phyloP scores from a whole-genome alignment of 2,888 invertebrate species.

The Polyommatus iphigenia region DNA sequence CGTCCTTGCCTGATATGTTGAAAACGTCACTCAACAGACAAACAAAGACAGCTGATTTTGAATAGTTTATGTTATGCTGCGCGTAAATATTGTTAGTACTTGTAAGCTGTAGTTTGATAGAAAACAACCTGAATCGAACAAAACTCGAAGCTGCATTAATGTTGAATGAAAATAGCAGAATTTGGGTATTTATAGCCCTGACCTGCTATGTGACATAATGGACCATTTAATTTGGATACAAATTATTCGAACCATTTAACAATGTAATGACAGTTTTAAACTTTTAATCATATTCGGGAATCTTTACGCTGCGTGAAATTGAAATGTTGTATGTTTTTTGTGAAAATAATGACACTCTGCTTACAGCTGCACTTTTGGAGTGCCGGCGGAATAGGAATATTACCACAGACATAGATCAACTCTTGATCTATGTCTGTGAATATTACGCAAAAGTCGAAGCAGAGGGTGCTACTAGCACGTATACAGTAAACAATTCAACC shows the following conservation, averaged over 20 bases:
- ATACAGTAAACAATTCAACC: no score
- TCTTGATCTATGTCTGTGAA: no score
- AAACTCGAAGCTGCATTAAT: neutral
- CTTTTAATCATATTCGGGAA: slow-evolving; percentile 22
- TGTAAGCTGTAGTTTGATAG: neutral
- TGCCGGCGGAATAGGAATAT: no score
- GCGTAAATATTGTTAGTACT: no score
- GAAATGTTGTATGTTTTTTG: neutral
- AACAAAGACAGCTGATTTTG: no score
- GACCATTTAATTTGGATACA: slow-evolving; percentile 36
- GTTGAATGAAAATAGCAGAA: neutral
- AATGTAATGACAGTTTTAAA: slow-evolving; percentile 32
- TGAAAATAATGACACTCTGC: neutral
- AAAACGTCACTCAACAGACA: no score
- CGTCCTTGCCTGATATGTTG: no score
- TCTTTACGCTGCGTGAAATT: neutral
- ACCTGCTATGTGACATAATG: slow-evolving; percentile 28
- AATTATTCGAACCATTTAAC: slow-evolving; percentile 39
- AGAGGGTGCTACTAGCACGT: no score
- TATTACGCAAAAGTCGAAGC: no score
- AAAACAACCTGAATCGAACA: neutral
- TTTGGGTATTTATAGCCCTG: neutral
- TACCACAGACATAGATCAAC: no score
- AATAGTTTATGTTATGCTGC: no score
- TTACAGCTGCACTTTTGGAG: neutral